These are phyloP conservation scores for Eunapius fragilis DNA, from an alignment of 37 sponge, comb jelly and placozoan species.

Conservation along the genomic window DNA sequence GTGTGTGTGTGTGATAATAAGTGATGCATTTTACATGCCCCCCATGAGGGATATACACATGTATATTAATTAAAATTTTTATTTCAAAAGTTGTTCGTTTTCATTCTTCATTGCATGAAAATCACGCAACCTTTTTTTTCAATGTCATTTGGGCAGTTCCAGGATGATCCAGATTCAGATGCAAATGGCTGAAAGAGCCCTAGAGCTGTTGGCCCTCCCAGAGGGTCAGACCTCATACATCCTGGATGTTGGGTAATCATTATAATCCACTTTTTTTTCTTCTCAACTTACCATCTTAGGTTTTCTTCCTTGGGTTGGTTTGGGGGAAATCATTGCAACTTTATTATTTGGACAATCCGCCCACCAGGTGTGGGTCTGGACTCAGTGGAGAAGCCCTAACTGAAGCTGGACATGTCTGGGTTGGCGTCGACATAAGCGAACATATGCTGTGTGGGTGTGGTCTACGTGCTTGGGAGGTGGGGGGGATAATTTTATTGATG, in stretches of 20 bases:
- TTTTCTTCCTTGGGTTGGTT: not conserved
- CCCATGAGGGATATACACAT: too few relatives aligned
- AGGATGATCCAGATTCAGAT: constrained; percentile 93
- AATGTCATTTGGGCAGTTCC: constrained; percentile 53
- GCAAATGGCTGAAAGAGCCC: constrained; percentile 92
- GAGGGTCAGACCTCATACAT: constrained; percentile 81
- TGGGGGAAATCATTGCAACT: too few relatives aligned
- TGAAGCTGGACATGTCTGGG: constrained; percentile 94
- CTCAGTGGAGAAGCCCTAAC: constrained; percentile 94
- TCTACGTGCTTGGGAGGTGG: not conserved
- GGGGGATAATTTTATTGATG: not conserved
- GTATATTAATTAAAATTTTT: not conserved
- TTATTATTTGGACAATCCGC: too few relatives aligned
- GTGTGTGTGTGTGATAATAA: too few relatives aligned
- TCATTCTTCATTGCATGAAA: too few relatives aligned
- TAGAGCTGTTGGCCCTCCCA: constrained; percentile 89
- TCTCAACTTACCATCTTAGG: not conserved
- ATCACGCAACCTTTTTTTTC: too few relatives aligned
- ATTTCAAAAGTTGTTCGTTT: too few relatives aligned
- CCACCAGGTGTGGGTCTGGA: constrained; percentile 92
- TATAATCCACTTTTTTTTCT: not conserved
- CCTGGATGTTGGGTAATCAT: constrained; percentile 96
- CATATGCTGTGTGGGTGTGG: constrained; percentile 84
- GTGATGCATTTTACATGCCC: too few relatives aligned
- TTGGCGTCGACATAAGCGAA: constrained; percentile 94